phyloP scores from a whole-genome alignment of 2,113 vertebrate genomes.

The Pygoscelis adeliae region DNA sequence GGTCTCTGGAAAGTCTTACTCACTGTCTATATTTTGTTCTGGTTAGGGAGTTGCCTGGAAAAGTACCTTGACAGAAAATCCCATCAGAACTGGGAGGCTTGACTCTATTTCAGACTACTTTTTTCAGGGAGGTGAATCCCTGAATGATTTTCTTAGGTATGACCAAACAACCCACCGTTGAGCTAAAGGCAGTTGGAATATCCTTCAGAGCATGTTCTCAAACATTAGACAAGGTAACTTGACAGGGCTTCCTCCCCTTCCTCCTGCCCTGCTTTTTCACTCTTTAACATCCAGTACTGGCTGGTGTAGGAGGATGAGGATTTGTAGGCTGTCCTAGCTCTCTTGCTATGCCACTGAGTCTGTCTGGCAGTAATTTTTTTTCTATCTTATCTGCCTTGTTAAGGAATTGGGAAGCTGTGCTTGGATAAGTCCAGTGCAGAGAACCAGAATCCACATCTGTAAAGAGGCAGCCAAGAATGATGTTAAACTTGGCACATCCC shows the following conservation, averaged over 20 bases:
- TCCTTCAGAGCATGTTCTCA: neutral
- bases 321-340: neutral
- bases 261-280: neutral
- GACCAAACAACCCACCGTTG: neutral
- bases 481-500: conserved; percentile 4
- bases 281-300: neutral
- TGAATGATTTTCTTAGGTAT: neutral
- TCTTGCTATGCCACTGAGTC: neutral
- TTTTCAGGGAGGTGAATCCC: neutral
- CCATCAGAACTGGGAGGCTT: neutral
- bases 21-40: neutral
- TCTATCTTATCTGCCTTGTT: neutral
- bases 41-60: conserved; percentile 1
- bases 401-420: neutral
- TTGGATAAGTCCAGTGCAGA: neutral
- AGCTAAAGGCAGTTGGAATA: neutral
- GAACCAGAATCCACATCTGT: neutral
- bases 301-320: neutral
- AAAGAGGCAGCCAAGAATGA: conserved; percentile 3
- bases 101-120: neutral
- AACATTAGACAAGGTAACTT: neutral
- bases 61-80: neutral
- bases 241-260: neutral
- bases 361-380: neutral
- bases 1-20: neutral